A percentile compares a stretch with the other conserved stretches of the same genome.
These are phyloP conservation scores for Dione vanillae DNA, from an alignment of 2,888 invertebrate genomes.

Conservation along the genomic window DNA sequence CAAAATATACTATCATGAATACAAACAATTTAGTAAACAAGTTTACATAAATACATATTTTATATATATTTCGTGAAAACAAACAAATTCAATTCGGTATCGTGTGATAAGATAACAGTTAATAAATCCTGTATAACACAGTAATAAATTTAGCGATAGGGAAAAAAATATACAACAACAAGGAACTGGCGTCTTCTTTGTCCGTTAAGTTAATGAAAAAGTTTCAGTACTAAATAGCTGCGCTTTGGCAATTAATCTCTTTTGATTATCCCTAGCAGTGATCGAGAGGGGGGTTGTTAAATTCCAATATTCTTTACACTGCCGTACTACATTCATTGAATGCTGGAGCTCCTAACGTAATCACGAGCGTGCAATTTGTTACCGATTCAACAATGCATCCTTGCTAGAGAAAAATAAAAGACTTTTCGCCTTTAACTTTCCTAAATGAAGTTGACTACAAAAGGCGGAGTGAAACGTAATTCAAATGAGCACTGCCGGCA, in stretches of 20 bases:
- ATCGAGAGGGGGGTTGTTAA: constrained; percentile 58
- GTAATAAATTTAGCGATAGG: constrained; percentile 14
- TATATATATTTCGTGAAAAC: neutral
- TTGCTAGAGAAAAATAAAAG: constrained; percentile 74
- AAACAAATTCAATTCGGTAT: neutral
- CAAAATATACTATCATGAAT: too few relatives aligned
- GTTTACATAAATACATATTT: neutral
- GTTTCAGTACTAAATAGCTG: constrained; percentile 28
- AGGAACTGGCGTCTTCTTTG: constrained; percentile 25
- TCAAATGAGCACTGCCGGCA: constrained; percentile 74
- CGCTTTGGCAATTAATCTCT: constrained; percentile 48
- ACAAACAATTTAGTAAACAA: too few relatives aligned
- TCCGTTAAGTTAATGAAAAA: constrained; percentile 35
- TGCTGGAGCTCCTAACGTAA: constrained; percentile 70
- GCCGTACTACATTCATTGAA: constrained; percentile 56
- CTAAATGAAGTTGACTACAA: constrained; percentile 83
- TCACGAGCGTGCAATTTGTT: constrained; percentile 80
- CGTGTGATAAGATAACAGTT: neutral
- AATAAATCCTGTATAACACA: constrained; percentile 3
- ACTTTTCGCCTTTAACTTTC: constrained; percentile 73
- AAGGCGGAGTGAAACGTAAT: constrained; percentile 77
- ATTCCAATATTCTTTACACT: constrained; percentile 65
- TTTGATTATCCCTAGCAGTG: constrained; percentile 49
- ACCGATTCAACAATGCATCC: constrained; percentile 82
- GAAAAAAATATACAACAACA: constrained; percentile 2